Evolutionary conservation across 2,888 invertebrate species (phyloP), one percentile per base, ranked within the genome.

Genomic region (Ligdia adustata): DNA sequence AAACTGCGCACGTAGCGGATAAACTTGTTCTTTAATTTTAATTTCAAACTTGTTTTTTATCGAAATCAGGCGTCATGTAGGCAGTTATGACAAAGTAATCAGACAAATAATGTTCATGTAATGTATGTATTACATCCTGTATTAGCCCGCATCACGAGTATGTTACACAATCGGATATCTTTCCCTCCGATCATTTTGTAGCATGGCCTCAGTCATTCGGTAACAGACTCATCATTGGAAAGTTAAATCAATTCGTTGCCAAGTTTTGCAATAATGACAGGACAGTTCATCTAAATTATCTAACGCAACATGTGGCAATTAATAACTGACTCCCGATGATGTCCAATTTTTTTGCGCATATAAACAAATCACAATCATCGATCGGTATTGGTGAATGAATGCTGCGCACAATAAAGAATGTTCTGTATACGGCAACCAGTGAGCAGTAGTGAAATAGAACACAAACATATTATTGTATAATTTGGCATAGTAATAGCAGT

Each of bases 61-160:
- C n/a, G n/a, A n/a, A n/a, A n/a, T n/a, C n/a, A n/a, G n/a, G n/a
- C n/a, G n/a, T n/a, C n/a, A n/a, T n/a, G n/a, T n/a, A n/a, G n/a
- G n/a, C n/a, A n/a, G n/a, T 44, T 34, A 28, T 51, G 24, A 34
- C 27, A 31, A 22, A 27, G 7, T 28, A 39, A 60, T 61, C 65
- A 60, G 45, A 37, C 16, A 26, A 44, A 51, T 51, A 38, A 35
- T 16, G 20, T 24, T 22, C 24, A 39, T 40, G 16, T n/a, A n/a
- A n/a, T n/a, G n/a, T n/a, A n/a, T n/a, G n/a, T n/a, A n/a, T n/a
- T n/a, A 16, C 35, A 35, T 18, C 33, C 1, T 9, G 11, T 4
- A 34, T 12, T 32, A 32, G 5, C 6, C 28, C 15, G 22, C 37
- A 37, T 26, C 2, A 11, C 11, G 15, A 11, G 15, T 11, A 28